Conservation (phyloP, 2,888 invertebrate species). For the Lasioglossum lativentre region DNA sequence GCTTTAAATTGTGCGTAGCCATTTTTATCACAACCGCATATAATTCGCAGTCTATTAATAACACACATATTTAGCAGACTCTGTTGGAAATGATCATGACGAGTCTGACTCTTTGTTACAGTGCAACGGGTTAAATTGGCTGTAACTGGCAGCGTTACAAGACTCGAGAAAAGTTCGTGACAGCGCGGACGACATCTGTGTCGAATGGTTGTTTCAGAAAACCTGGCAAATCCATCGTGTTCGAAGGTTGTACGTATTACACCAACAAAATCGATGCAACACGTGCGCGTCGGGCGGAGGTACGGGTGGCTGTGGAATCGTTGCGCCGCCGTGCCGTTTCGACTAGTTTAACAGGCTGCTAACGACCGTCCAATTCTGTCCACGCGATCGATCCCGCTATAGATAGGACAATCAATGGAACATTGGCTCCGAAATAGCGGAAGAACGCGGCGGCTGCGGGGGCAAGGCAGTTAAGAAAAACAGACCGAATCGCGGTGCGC, state of each 20-base stretch:
- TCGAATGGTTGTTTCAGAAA: not conserved
- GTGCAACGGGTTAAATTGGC: not conserved
- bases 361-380: conserved; percentile 2
- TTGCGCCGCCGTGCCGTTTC: not conserved
- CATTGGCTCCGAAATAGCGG: conserved; percentile 25
- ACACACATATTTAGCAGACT: too few species aligned
- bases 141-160: not conserved
- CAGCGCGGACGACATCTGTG: not conserved
- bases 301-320: not conserved
- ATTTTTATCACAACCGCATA: too few species aligned
- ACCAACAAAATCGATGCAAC: conserved; percentile 24
- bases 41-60: too few species aligned
- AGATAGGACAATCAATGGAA: not conserved
- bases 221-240: not conserved
- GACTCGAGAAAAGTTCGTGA: not conserved
- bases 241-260: not conserved
- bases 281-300: not conserved
- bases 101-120: too few species aligned
- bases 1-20: too few species aligned
- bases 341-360: conserved; percentile 8
- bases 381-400: conserved; percentile 8
- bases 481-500: conserved; percentile 45
- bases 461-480: conserved; percentile 28
- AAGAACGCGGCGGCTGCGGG: not conserved
- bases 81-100: too few species aligned